Evolutionary conservation across 2,797 vertebrate genomes (phyloP).

Genomic region (Phyllotis vaccarum): DNA sequence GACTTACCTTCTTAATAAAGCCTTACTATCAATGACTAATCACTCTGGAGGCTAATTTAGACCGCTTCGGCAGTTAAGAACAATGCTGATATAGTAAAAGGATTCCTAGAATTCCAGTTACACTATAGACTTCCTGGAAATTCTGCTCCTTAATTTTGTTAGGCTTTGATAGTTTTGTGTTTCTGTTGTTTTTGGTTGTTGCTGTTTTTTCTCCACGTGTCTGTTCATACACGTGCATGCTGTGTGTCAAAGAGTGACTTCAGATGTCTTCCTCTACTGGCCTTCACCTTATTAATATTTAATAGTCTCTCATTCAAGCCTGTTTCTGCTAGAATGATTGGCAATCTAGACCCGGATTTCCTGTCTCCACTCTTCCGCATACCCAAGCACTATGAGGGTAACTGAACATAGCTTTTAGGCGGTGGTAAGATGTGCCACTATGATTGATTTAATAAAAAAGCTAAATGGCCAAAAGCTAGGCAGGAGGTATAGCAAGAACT

Average conservation of each 20-base stretch:
- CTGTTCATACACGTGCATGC: background rate
- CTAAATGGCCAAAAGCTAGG: background rate
- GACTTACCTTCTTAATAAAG: background rate
- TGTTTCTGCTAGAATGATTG: background rate
- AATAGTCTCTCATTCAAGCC: background rate
- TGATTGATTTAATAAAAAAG: background rate
- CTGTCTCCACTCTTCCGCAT: background rate
- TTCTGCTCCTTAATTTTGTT: background rate
- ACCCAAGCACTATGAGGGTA: background rate
- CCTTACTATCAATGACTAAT: conserved; percentile 35
- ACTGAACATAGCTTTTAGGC: background rate
- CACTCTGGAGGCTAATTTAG: conserved; percentile 18
- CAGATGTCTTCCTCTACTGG: background rate
- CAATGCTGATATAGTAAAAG: conserved; percentile 34
- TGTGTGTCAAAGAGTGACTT: background rate
- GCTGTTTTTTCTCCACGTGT: background rate
- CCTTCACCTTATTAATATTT: background rate
- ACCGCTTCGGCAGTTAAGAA: conserved; percentile 3
- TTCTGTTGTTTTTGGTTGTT: background rate
- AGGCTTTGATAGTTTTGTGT: conserved; percentile 46
- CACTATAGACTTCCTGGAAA: background rate
- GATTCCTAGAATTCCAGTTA: conserved; percentile 16
- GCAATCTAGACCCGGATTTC: background rate
- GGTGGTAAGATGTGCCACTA: no score
- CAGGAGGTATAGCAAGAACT: background rate